phyloP scores from a whole-genome alignment of 2,113 vertebrate genomes.

The Atrichornis clamosus region DNA sequence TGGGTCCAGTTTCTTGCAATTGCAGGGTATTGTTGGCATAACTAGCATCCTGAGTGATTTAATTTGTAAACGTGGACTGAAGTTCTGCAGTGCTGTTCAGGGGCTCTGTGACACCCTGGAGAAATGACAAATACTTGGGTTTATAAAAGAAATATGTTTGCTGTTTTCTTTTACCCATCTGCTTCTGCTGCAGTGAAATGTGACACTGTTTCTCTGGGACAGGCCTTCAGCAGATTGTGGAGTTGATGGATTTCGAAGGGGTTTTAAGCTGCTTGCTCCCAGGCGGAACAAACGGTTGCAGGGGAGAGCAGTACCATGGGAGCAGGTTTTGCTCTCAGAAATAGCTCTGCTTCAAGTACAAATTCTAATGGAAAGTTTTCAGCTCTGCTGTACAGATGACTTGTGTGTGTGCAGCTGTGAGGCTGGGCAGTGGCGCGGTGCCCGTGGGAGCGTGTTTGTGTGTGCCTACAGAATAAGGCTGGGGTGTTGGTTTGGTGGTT shows the following conservation, averaged over 20 bases:
- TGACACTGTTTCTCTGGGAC: background rate
- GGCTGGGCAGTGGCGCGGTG: fast-evolving
- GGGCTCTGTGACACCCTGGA: background rate
- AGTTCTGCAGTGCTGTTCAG: background rate
- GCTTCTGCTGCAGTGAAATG: background rate
- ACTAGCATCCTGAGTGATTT: background rate
- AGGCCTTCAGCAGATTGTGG: background rate
- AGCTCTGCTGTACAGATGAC: background rate
- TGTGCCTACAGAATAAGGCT: background rate
- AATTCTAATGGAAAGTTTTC: background rate
- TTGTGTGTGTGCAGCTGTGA: background rate
- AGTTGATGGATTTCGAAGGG: background rate
- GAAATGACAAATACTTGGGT: background rate
- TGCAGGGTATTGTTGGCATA: background rate
- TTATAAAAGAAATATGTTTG: background rate
- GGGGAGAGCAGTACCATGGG: background rate
- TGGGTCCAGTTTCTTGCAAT: background rate
- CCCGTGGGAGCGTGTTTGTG: background rate
- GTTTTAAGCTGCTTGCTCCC: background rate
- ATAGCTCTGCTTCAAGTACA: background rate
- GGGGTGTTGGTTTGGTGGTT: background rate
- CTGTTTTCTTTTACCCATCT: background rate
- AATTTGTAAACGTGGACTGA: background rate
- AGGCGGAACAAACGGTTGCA: background rate
- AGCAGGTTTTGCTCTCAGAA: background rate